Conservation (phyloP, 1,140 invertebrate species). For the Penaeus indicus region DNA sequence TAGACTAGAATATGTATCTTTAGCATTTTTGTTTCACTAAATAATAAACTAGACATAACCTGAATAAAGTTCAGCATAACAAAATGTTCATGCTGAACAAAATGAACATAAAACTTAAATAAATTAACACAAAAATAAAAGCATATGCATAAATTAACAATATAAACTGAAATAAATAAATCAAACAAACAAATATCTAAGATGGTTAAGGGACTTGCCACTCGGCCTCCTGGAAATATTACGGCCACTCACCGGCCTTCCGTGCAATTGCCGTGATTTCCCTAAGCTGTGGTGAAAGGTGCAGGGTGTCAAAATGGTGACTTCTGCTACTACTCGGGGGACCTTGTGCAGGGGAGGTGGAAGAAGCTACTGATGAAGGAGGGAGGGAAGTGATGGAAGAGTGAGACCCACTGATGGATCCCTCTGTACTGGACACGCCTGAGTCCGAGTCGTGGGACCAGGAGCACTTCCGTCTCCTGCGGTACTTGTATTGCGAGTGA, state of each 20-base stretch:
- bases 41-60: no score
- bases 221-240: background rate
- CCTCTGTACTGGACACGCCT: slow-evolving; percentile 73
- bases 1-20: no score
- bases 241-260: slow-evolving; percentile 75
- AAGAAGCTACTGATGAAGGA: slow-evolving; percentile 34
- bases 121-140: no score
- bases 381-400: slow-evolving; percentile 60
- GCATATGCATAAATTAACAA: no score
- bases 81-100: no score
- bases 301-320: slow-evolving; percentile 67
- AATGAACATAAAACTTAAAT: no score
- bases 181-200: background rate
- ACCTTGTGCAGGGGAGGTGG: slow-evolving; percentile 66
- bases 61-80: no score
- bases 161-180: background rate
- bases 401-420: slow-evolving; percentile 65
- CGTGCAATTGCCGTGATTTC: slow-evolving; percentile 84
- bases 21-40: no score
- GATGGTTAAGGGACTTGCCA: background rate
- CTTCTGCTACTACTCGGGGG: slow-evolving; percentile 76
- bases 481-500: slow-evolving; percentile 64
- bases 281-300: slow-evolving; percentile 72
- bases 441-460: slow-evolving; percentile 80
- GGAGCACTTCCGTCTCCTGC: slow-evolving; percentile 79